Conservation (phyloP, 2,113 vertebrate species). For the Albula goreensis region DNA sequence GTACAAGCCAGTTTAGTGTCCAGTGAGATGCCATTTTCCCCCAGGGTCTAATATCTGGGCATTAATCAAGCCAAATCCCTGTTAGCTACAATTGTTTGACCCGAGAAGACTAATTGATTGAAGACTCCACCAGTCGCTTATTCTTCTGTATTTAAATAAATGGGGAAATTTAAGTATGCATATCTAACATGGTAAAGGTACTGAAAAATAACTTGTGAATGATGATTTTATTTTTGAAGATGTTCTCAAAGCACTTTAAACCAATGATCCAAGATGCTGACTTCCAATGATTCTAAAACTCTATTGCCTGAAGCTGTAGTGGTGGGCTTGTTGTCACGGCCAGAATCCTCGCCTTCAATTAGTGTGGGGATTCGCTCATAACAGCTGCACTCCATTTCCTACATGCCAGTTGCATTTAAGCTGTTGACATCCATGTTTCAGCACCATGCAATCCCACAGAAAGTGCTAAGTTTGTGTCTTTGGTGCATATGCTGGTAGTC, state of each 20-base stretch:
- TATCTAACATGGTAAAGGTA: background rate
- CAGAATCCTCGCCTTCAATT: background rate
- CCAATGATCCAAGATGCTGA: background rate
- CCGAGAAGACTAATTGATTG: too few species aligned
- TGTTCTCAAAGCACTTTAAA: background rate
- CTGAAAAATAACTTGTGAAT: background rate
- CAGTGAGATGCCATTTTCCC: too few species aligned
- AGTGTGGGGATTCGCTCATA: background rate
- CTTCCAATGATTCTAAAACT: background rate
- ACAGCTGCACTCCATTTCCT: background rate
- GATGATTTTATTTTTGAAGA: background rate
- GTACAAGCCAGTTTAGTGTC: too few species aligned
- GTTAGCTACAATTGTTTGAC: too few species aligned
- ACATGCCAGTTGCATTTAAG: too few species aligned
- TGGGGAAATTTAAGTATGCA: background rate
- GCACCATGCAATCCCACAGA: background rate
- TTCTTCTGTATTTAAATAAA: background rate
- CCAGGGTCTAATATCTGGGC: too few species aligned
- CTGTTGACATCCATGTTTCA: background rate
- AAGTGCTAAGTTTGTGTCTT: background rate
- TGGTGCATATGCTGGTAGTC: background rate
- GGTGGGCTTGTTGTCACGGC: background rate
- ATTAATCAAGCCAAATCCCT: too few species aligned
- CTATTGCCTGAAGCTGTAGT: background rate
- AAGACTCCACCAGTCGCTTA: background rate